Conservation (phyloP, 2,113 vertebrate genomes). For the Turnix velox region DNA sequence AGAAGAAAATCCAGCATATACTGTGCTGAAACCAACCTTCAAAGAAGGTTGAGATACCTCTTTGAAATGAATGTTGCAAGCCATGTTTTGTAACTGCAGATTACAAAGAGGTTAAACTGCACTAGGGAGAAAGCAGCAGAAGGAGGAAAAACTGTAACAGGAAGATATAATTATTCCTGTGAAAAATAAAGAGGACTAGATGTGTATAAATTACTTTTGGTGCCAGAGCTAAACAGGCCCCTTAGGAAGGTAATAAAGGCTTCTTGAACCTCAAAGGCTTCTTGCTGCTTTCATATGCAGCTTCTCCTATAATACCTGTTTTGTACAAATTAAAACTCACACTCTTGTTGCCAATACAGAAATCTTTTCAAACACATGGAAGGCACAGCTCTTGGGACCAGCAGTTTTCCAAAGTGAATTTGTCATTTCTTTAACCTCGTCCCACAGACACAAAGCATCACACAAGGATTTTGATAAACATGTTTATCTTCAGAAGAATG, state of each 20-base stretch:
- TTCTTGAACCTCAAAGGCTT: constrained; percentile 39
- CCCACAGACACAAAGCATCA: not conserved
- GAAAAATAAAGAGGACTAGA: constrained; percentile 24
- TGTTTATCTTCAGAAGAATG: not conserved
- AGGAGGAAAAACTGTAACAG: not conserved
- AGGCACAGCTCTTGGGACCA: not conserved
- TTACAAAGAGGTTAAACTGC: constrained; percentile 27
- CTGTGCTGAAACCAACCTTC: not conserved
- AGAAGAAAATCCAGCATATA: not conserved
- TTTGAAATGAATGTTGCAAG: constrained; percentile 33
- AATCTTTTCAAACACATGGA: constrained; percentile 4
- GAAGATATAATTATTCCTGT: constrained; percentile 12
- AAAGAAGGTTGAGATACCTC: not conserved
- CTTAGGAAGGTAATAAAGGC: constrained; percentile 36
- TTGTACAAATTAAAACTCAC: constrained; percentile 51
- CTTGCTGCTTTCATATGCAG: constrained; percentile 14
- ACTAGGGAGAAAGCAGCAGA: not conserved
- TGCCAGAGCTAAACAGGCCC: constrained; percentile 21
- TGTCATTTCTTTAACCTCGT: not conserved
- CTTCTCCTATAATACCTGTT: constrained; percentile 22
- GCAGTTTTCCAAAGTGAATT: not conserved
- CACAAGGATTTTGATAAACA: not conserved
- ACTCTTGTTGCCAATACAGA: not conserved
- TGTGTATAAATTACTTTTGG: not conserved
- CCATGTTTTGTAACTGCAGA: not conserved